Conservation (phyloP, 2,113 vertebrate species). For the Austrofundulus limnaeus region DNA sequence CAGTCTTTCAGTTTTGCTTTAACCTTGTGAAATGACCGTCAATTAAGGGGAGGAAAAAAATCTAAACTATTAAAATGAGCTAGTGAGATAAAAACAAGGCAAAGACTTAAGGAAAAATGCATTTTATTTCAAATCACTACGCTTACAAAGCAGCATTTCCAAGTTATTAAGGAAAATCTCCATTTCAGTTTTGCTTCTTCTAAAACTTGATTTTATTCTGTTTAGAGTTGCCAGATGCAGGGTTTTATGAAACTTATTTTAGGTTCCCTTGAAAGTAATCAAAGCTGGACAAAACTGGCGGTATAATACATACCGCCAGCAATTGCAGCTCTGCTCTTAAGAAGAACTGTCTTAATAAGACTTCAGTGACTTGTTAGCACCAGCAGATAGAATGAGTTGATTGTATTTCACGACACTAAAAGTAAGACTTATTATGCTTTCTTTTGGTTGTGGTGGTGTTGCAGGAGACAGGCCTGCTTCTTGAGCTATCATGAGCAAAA, state of each 20-base stretch:
- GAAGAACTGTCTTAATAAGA: constrained; percentile 18
- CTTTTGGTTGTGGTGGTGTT: too few species aligned
- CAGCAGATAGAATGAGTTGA: not conserved
- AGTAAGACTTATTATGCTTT: not conserved
- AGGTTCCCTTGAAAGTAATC: constrained; percentile 31
- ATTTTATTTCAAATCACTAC: not conserved
- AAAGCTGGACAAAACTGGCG: constrained; percentile 17
- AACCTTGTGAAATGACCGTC: constrained; percentile 17
- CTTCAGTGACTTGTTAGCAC: constrained; percentile 1
- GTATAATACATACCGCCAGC: constrained; percentile 20
- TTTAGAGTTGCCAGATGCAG: constrained; percentile 33
- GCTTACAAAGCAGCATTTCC: not conserved
- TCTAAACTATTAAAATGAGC: constrained; percentile 29
- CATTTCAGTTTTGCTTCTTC: not conserved
- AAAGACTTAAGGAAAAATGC: constrained; percentile 5
- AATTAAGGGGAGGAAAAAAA: constrained; percentile 29
- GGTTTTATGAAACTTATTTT: constrained; percentile 46
- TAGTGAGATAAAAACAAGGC: constrained; percentile 3
- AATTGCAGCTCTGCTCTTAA: constrained; percentile 16
- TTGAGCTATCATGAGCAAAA: too few species aligned
- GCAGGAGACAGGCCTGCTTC: too few species aligned
- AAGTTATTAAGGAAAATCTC: too few species aligned
- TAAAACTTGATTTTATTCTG: constrained; percentile 8
- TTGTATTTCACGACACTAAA: not conserved
- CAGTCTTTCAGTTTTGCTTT: constrained; percentile 11